Conservation (phyloP, 1,140 invertebrate genomes). For the Caenorhabditis briggsae region DNA sequence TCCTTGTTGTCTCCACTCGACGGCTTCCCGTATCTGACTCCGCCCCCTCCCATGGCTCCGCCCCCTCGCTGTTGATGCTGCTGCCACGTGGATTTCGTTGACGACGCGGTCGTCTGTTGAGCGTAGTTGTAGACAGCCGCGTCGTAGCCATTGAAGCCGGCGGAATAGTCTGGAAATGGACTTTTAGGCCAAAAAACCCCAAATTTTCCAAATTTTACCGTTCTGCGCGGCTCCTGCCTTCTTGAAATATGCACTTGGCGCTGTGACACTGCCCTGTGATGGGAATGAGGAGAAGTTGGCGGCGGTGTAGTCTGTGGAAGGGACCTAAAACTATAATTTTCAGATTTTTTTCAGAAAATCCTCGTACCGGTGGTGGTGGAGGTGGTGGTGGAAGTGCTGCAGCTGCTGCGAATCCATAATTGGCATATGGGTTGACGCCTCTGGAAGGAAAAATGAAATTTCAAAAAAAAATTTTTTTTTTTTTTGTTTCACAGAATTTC, state of each 20-base stretch:
- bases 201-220: no score
- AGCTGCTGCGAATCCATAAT: background rate
- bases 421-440: conserved; percentile 28
- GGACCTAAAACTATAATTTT: background rate
- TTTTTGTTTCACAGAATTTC: background rate
- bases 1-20: conserved; percentile 5
- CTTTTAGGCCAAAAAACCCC: no score
- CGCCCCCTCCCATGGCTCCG: background rate
- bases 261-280: background rate
- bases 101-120: background rate
- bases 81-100: background rate
- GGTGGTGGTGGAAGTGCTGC: conserved; percentile 7
- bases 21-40: background rate
- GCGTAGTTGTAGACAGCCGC: conserved; percentile 31
- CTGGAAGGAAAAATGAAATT: conserved; percentile 9
- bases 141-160: conserved; percentile 2
- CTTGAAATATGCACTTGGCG: no score
- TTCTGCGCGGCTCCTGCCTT: no score
- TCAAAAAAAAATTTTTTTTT: background rate
- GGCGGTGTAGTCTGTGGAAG: background rate
- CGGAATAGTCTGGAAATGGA: background rate
- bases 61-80: background rate
- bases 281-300: background rate
- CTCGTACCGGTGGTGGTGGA: background rate
- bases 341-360: background rate